phyloP scores from a whole-genome alignment of 2,888 invertebrate genomes.

The Zygogramma bicolorata region DNA sequence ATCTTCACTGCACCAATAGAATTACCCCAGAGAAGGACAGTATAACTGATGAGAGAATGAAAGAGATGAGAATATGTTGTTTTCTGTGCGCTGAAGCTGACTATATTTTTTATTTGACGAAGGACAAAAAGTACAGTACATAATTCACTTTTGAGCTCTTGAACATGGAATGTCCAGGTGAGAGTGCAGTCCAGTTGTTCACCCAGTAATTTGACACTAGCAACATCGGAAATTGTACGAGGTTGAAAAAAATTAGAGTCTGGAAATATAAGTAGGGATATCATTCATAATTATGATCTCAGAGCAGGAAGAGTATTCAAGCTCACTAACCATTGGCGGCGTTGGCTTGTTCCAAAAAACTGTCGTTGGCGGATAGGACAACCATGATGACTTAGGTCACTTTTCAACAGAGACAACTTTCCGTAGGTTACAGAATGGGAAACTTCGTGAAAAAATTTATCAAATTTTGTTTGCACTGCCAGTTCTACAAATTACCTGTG shows the following conservation, averaged over 20 bases:
- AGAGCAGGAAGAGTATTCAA: conserved; percentile 32
- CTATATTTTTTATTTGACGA: too few species aligned
- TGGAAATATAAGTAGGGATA: conserved; percentile 31
- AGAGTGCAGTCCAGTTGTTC: too few species aligned
- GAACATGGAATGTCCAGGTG: too few species aligned
- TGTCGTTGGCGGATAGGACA: conserved; percentile 48
- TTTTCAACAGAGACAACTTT: conserved; percentile 25
- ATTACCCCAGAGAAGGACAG: too few species aligned
- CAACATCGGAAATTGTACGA: too few species aligned
- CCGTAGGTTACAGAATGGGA: conserved; percentile 23
- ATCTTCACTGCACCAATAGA: too few species aligned
- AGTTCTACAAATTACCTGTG: conserved; percentile 14
- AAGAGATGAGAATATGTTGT: too few species aligned
- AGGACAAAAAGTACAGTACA: too few species aligned
- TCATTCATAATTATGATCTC: conserved; percentile 38
- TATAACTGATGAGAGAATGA: too few species aligned
- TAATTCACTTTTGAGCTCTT: too few species aligned
- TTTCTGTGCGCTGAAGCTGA: too few species aligned
- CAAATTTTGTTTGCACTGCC: conserved; percentile 20
- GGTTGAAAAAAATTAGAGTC: conserved; percentile 34
- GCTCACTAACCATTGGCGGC: conserved; percentile 25
- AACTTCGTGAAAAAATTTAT: conserved; percentile 30
- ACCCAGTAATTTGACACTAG: too few species aligned
- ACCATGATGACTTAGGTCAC: conserved; percentile 43
- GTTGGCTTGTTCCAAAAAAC: conserved; percentile 45